phyloP scores from a whole-genome alignment of 2,113 vertebrate genomes.

The Aegypius monachus region DNA sequence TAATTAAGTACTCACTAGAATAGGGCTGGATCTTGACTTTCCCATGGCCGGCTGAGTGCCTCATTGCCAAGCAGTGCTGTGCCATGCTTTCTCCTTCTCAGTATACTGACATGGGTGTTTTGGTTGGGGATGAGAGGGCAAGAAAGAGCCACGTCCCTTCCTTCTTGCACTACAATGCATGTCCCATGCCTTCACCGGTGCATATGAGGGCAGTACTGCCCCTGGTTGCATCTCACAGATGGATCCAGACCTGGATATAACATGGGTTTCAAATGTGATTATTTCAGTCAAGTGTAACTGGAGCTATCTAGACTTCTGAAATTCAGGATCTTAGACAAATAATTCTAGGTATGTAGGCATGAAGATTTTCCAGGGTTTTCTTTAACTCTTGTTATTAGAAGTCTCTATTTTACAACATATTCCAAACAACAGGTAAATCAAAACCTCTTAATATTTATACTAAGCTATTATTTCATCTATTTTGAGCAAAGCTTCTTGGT shows the following conservation, averaged over 20 bases:
- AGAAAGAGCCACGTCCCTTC: neutral
- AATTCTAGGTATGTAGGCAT: neutral
- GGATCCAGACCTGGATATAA: neutral
- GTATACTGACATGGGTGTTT: neutral
- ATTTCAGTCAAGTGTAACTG: neutral
- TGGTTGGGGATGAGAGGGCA: neutral
- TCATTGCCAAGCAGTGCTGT: neutral
- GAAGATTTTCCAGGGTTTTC: neutral
- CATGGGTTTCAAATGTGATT: neutral
- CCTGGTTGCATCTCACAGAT: neutral
- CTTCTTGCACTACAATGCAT: neutral
- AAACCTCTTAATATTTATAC: constrained; percentile 20
- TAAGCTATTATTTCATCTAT: neutral
- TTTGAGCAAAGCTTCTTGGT: neutral
- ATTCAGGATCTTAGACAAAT: neutral
- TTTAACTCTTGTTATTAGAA: neutral
- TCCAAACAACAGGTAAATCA: constrained; percentile 12
- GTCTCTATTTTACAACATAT: constrained; percentile 3
- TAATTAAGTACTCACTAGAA: neutral
- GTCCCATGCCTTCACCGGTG: rapidly evolving
- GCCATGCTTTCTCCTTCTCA: neutral
- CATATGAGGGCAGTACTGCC: neutral
- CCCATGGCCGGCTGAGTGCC: neutral
- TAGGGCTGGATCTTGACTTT: neutral
- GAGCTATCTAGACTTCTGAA: neutral